These are phyloP conservation scores for Stegana nigrithorax DNA, from an alignment of 2,888 invertebrate species.

Conservation along the genomic window DNA sequence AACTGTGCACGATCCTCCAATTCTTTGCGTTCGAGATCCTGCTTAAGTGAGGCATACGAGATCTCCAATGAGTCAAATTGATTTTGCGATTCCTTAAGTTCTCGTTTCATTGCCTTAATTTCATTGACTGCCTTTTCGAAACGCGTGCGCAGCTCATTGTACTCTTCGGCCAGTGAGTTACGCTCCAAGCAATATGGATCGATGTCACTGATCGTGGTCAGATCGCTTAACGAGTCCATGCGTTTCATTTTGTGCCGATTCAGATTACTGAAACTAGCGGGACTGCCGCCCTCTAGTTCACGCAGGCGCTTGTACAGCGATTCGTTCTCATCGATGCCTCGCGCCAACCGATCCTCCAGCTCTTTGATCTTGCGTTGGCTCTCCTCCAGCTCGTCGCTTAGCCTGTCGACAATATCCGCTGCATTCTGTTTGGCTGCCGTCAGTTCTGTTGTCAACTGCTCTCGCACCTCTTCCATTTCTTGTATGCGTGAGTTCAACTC, in stretches of 20 bases:
- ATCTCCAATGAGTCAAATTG: conserved; percentile 84
- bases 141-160: conserved; percentile 79
- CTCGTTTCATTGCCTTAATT: conserved; percentile 84
- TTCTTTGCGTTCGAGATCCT: conserved; percentile 78
- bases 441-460: conserved; percentile 73
- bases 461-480: conserved; percentile 79
- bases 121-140: conserved; percentile 87
- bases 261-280: conserved; percentile 64
- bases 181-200: conserved; percentile 81
- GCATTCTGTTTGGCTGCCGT: conserved; percentile 79
- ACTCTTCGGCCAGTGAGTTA: conserved; percentile 83
- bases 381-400: conserved; percentile 77
- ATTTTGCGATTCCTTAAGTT: conserved; percentile 82
- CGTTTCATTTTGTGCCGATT: conserved; percentile 70
- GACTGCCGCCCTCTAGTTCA: conserved; percentile 75
- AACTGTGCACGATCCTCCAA: conserved; percentile 78
- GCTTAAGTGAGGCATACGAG: conserved; percentile 79
- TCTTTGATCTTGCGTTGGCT: conserved; percentile 72
- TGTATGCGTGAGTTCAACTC: conserved; percentile 78
- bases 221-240: conserved; percentile 83
- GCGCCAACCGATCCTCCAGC: conserved; percentile 71
- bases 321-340: conserved; percentile 83
- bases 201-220: conserved; percentile 83
- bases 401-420: conserved; percentile 76
- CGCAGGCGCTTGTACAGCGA: conserved; percentile 77